Evolutionary conservation across 2,888 invertebrate species (phyloP).

Genomic region (Tipula unca): DNA sequence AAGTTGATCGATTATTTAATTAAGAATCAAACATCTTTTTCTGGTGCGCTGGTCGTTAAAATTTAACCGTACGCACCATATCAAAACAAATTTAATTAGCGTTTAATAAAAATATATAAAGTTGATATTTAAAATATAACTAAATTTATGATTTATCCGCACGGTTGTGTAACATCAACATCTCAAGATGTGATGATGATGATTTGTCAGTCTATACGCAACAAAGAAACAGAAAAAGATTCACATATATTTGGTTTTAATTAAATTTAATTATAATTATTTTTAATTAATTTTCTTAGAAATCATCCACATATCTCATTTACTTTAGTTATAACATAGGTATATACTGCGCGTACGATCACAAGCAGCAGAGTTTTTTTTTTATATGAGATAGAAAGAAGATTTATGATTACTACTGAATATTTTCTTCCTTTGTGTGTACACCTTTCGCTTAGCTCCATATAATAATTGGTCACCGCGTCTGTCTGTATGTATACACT

Average conservation of each 20-base stretch:
- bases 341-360: too few relatives aligned
- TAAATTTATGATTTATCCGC: not conserved
- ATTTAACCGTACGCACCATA: not conserved
- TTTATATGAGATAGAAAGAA: not conserved
- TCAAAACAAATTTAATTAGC: not conserved
- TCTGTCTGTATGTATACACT: not conserved
- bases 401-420: not conserved
- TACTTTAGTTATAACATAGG: not conserved
- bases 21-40: too few relatives aligned
- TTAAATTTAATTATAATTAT: not conserved
- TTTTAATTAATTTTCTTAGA: constrained; percentile 8
- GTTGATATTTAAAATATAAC: not conserved
- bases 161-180: not conserved
- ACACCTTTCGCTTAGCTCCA: not conserved
- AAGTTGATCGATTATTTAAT: too few relatives aligned
- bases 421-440: not conserved
- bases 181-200: not conserved
- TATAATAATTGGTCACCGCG: not conserved
- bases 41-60: too few relatives aligned
- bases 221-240: not conserved
- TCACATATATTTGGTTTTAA: not conserved
- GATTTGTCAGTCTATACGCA: not conserved
- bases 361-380: not conserved
- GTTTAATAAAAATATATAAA: not conserved
- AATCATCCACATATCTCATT: not conserved